A percentile compares a stretch with the other conserved stretches of the same genome.
Conservation (phyloP, 2,888 invertebrate genomes). For the Phrixothrix hirtus region DNA sequence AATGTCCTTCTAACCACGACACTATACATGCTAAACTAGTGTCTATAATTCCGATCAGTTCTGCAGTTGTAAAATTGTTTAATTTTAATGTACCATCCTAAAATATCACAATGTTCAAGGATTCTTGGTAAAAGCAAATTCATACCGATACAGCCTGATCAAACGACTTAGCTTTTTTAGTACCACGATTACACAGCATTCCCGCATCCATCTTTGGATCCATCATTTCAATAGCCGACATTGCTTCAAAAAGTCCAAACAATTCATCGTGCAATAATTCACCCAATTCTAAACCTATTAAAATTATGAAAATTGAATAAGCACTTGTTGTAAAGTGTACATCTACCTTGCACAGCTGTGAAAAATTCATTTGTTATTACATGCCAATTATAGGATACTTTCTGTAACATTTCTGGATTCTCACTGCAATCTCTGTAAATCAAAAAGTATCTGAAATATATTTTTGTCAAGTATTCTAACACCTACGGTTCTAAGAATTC, state of each 20-base stretch:
- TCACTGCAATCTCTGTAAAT: constrained; percentile 18
- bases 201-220: constrained; percentile 99
- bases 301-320: constrained; percentile 5
- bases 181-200: constrained; percentile 90
- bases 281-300: constrained; percentile 79
- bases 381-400: constrained; percentile 64
- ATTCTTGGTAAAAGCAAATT: constrained; percentile 14
- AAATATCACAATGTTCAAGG: constrained; percentile 37
- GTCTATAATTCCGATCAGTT: constrained; percentile 92
- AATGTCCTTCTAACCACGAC: constrained; percentile 97
- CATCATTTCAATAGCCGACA: constrained; percentile 99
- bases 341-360: constrained; percentile 62
- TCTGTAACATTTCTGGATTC: constrained; percentile 8
- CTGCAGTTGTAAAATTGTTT: constrained; percentile 72
- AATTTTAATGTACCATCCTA: constrained; percentile 79
- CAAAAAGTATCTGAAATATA: not conserved
- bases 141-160: constrained; percentile 80
- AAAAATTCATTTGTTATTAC: constrained; percentile 63
- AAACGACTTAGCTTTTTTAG: constrained; percentile 82
- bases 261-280: constrained; percentile 89
- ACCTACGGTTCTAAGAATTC: constrained; percentile 22
- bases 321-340: constrained; percentile 7
- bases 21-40: constrained; percentile 91
- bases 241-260: constrained; percentile 94
- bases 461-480: constrained; percentile 1